Percentiles rank a stretch among this genome's conserved stretches.
phyloP scores from a whole-genome alignment of 2,888 invertebrate species.

The Sycophila texana region DNA sequence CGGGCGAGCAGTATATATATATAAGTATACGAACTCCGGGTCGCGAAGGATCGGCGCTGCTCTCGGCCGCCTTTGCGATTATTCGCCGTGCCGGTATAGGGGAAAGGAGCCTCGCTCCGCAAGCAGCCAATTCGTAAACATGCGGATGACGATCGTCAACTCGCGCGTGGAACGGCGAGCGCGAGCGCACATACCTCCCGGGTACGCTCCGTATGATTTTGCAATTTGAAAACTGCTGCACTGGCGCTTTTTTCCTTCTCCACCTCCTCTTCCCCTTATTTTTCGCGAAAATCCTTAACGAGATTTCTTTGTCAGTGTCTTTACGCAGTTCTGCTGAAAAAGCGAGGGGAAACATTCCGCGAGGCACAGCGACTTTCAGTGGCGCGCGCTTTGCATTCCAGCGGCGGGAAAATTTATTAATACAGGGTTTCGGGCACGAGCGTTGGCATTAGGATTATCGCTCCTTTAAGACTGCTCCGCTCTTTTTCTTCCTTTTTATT shows the following conservation, averaged over 20 bases:
- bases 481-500: too few relatives aligned
- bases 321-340: slow-evolving; percentile 13
- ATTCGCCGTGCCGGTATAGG: not conserved
- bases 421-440: too few relatives aligned
- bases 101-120: not conserved
- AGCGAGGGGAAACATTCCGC: slow-evolving; percentile 7
- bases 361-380: not conserved
- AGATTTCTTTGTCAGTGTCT: slow-evolving; percentile 5
- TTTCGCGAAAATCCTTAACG: slow-evolving; percentile 22
- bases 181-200: slow-evolving; percentile 1
- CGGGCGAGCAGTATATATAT: too few relatives aligned
- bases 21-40: too few relatives aligned
- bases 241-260: slow-evolving; percentile 1
- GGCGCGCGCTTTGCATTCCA: not conserved
- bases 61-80: slow-evolving; percentile 5
- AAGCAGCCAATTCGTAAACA: slow-evolving; percentile 42
- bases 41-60: not conserved
- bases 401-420: slow-evolving; percentile 10
- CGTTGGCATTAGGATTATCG: not conserved
- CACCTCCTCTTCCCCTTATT: not conserved
- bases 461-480: too few relatives aligned
- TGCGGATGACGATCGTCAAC: slow-evolving; percentile 29
- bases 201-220: slow-evolving; percentile 31
- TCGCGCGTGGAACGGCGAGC: not conserved
- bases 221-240: slow-evolving; percentile 38